Percentiles rank a stretch among this genome's conserved stretches.
phyloP scores from a whole-genome alignment of 2,797 vertebrate genomes.

The Enteromius fasciolatus region DNA sequence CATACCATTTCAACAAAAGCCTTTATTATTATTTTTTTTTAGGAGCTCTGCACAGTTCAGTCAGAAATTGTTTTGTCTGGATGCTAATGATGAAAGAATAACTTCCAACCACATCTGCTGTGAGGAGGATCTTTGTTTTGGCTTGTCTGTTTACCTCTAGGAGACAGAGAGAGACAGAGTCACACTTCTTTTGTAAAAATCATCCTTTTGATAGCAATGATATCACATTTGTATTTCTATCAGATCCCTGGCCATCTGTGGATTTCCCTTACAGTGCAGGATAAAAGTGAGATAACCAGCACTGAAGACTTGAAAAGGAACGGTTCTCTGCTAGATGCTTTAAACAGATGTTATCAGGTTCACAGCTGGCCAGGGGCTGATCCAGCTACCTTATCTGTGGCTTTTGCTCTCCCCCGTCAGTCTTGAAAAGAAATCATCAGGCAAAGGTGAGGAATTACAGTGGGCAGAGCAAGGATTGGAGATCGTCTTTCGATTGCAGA shows the following conservation, averaged over 20 bases:
- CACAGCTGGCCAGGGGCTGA: conserved; percentile 71
- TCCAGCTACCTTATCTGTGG: conserved; percentile 70
- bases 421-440: conserved; percentile 72
- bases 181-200: conserved; percentile 51
- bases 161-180: conserved; percentile 39
- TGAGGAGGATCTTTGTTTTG: conserved; percentile 55
- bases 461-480: conserved; percentile 53
- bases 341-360: conserved; percentile 80
- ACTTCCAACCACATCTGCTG: conserved; percentile 52
- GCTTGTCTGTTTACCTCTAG: conserved; percentile 56
- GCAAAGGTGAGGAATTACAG: conserved; percentile 55
- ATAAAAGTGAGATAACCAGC: conserved; percentile 69
- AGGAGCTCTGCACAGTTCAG: conserved; percentile 54
- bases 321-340: conserved; percentile 64
- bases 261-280: conserved; percentile 67
- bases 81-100: conserved; percentile 53
- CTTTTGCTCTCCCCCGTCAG: conserved; percentile 62
- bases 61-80: conserved; percentile 74
- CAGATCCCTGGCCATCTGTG: conserved; percentile 67
- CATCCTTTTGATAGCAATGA: conserved; percentile 50
- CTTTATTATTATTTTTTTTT: background rate
- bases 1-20: conserved; percentile 47
- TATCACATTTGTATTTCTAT: conserved; percentile 69
- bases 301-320: conserved; percentile 67
- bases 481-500: conserved; percentile 57